A percentile compares a stretch with the other conserved stretches of the same genome.
Conservation (phyloP, 2,888 invertebrate genomes). For the Scrobipalpa atriplicella region DNA sequence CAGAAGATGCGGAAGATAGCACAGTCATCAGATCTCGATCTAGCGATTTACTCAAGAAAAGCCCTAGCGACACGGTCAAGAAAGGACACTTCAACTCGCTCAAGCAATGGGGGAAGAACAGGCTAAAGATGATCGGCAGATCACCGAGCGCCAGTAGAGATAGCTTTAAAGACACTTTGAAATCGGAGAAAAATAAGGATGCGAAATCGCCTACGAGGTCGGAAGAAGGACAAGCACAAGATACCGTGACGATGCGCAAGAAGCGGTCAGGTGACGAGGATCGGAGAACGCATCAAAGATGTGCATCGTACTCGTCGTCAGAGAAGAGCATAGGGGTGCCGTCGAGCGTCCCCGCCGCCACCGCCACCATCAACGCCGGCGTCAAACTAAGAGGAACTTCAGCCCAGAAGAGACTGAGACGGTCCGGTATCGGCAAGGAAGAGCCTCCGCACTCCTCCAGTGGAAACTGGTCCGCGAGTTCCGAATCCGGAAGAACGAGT, state of each 20-base stretch:
- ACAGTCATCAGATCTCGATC: slow-evolving; percentile 87
- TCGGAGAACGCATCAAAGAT: slow-evolving; percentile 88
- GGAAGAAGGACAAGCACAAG: slow-evolving; percentile 85
- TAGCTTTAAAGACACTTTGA: slow-evolving; percentile 69
- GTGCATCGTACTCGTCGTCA: slow-evolving; percentile 90
- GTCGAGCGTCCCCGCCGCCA: slow-evolving; percentile 70
- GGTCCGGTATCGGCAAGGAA: slow-evolving; percentile 87
- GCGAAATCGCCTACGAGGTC: slow-evolving; percentile 64
- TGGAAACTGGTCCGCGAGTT: slow-evolving; percentile 97
- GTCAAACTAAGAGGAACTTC: slow-evolving; percentile 91
- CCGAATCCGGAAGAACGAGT: slow-evolving; percentile 93
- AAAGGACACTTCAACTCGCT: slow-evolving; percentile 90
- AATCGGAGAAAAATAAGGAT: slow-evolving; percentile 69
- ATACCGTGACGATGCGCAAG: slow-evolving; percentile 85
- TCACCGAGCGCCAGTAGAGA: slow-evolving; percentile 82
- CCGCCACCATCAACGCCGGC: slow-evolving; percentile 81
- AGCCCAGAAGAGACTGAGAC: slow-evolving; percentile 86
- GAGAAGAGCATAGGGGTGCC: slow-evolving; percentile 86
- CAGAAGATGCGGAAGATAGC: slow-evolving; percentile 78
- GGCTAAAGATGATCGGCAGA: slow-evolving; percentile 88
- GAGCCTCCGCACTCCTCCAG: slow-evolving; percentile 94
- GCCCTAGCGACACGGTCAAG: slow-evolving; percentile 82
- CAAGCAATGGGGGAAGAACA: slow-evolving; percentile 93
- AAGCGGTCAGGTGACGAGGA: slow-evolving; percentile 84
- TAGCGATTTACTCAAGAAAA: slow-evolving; percentile 89